These are phyloP conservation scores for Epizoanthus stellaris DNA, from an alignment of 92 coral and sea anemone genomes.

Conservation along the genomic window DNA sequence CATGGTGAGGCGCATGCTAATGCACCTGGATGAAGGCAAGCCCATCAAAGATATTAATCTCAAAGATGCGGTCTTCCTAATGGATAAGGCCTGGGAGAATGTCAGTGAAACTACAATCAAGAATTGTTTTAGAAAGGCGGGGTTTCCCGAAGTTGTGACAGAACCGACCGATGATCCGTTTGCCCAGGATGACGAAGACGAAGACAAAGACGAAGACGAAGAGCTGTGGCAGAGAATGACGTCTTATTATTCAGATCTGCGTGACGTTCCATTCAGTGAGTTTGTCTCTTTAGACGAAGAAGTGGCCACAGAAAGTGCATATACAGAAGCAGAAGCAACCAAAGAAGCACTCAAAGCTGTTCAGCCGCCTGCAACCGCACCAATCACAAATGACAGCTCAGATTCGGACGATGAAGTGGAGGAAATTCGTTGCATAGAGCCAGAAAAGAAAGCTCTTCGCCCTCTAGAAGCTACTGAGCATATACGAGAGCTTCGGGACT, in stretches of 20 bases:
- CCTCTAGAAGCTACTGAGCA: slow-evolving; percentile 17
- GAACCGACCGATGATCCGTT: slow-evolving; percentile 9
- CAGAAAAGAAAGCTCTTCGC: slow-evolving; percentile 23
- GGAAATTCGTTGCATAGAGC: neutral
- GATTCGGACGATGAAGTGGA: slow-evolving; percentile 7
- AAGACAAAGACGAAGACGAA: slow-evolving; percentile 7
- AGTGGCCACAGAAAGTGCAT: slow-evolving; percentile 31
- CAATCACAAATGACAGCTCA: slow-evolving; percentile 10
- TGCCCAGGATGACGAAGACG: slow-evolving; percentile 7
- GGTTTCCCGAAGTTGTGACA: neutral
- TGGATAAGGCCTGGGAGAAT: neutral
- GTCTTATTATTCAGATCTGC: slow-evolving; percentile 1
- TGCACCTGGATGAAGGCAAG: slow-evolving; percentile 4
- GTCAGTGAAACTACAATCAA: slow-evolving; percentile 13
- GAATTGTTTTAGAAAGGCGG: slow-evolving; percentile 3
- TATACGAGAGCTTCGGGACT: slow-evolving; percentile 12
- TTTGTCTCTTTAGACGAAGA: slow-evolving; percentile 3
- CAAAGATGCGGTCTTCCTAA: slow-evolving; percentile 5
- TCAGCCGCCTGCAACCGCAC: slow-evolving; percentile 26
- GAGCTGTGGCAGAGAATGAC: slow-evolving; percentile 17
- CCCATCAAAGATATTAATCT: neutral
- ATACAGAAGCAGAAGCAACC: slow-evolving; percentile 11
- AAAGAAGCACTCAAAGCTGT: slow-evolving; percentile 16
- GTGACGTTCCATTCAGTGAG: no score
- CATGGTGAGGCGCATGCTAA: slow-evolving; percentile 30